Evolutionary conservation across 1,140 invertebrate genomes (phyloP).

Genomic region (Babylonia areolata): DNA sequence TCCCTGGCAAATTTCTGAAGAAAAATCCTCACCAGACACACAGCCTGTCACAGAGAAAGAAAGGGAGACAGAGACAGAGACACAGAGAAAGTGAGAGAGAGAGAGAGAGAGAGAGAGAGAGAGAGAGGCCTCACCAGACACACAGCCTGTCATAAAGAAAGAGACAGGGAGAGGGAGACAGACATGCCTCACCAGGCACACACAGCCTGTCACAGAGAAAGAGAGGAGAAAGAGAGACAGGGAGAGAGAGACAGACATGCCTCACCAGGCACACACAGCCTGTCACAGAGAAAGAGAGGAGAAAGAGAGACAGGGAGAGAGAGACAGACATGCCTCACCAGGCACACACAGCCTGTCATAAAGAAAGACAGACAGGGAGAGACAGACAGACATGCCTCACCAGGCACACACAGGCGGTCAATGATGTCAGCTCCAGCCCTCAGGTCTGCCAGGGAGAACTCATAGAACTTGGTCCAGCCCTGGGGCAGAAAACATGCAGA

Average conservation of each 20-base stretch:
- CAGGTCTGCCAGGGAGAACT: conserved; percentile 91
- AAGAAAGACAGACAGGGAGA: background rate
- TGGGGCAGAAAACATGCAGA: no score
- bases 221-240: no score
- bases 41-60: no score
- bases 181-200: background rate
- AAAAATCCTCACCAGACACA: no score
- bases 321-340: background rate
- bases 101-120: background rate
- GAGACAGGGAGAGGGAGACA: background rate
- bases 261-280: no score
- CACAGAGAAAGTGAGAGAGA: no score
- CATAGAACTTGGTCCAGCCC: conserved; percentile 93
- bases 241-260: background rate
- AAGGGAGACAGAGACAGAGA: no score
- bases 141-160: background rate
- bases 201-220: no score
- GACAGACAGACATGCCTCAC: conserved; percentile 34
- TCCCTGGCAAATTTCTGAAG: no score
- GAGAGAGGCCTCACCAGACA: background rate
- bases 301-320: background rate
- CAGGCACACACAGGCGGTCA: conserved; percentile 78
- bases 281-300: no score
- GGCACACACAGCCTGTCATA: background rate
- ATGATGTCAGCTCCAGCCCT: conserved; percentile 86